Base-by-base conservation (phyloP, 2,113 vertebrate genomes). In the Brevimyrus niger region DNA sequence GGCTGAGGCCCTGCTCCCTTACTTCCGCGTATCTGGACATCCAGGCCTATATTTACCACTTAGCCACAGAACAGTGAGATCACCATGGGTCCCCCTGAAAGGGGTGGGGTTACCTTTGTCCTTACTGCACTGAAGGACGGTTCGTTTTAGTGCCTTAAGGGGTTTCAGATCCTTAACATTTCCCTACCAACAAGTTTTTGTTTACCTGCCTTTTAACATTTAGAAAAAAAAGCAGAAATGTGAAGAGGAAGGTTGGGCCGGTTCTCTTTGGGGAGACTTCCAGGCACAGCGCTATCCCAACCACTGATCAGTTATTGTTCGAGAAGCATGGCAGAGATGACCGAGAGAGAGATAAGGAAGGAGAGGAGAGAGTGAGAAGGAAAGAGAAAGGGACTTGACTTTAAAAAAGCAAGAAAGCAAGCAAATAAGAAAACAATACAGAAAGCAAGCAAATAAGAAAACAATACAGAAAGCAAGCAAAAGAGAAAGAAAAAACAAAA, bases 11-110 rank as follows among this genome's bases (percentile, higher is more conserved):
- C 44, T 15, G 42, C 58, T 65, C 23, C 48, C 87, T 15, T 69
- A 50, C 58, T 31, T 27, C 42, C 35, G 6, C 9, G 17, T 50
- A 88, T 48, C 73, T 88, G 48, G 65, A 31, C 58, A 73, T 88
- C 4, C 87, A 88, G 61, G 13, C 42, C 61, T 73, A 47, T 88
- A 69, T 61, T 88, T 73, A 88, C 31, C 58, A 88, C 83, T 46
- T 85, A 85, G 83, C 83, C 10, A 5, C 19, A 85, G 44, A 4
- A 23, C n/a, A 1, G 42, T 11, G 82, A 85, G 82, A 9, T 48
- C 82, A 85, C 46, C 21, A 5, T 0, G 15, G 31, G 69, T 38
- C 69, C 69, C 31, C 11, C 69, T 76, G 69, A 65, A 27, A 65
- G n/a, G 2, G 65, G 27, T 15, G 10, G 44, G 11, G 42, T 85